Evolutionary conservation across 2,888 invertebrate species (phyloP).

Genomic region (Villa cingulata): DNA sequence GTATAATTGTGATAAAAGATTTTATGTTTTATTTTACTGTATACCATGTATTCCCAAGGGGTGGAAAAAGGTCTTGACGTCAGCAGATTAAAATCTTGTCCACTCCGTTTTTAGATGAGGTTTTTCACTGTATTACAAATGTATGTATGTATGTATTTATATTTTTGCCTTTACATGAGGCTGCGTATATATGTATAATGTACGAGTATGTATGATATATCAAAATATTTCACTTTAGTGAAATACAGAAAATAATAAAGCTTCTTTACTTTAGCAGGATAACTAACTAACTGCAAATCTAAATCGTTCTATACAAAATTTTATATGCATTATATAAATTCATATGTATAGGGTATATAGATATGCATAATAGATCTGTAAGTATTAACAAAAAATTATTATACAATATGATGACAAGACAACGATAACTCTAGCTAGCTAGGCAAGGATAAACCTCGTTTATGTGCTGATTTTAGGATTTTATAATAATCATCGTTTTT

Average conservation of each 20-base stretch:
- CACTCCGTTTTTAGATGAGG: conserved; percentile 2
- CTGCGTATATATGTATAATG: too few relatives aligned
- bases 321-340: too few relatives aligned
- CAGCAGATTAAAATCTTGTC: conserved; percentile 9
- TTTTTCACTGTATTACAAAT: too few relatives aligned
- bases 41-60: not conserved
- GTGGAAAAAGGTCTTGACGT: conserved; percentile 5
- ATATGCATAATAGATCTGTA: not conserved
- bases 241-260: not conserved
- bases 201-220: too few relatives aligned
- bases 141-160: too few relatives aligned
- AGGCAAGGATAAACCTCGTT: not conserved
- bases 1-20: not conserved
- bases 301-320: too few relatives aligned
- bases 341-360: too few relatives aligned
- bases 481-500: too few relatives aligned
- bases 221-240: too few relatives aligned
- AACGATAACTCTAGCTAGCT: too few relatives aligned
- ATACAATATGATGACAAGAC: not conserved
- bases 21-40: not conserved
- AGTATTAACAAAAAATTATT: conserved; percentile 2
- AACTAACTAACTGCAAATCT: too few relatives aligned
- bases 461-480: conserved; percentile 6
- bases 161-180: too few relatives aligned
- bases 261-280: not conserved